These are phyloP conservation scores for Bombycilla garrulus DNA, from an alignment of 2,113 vertebrate species.

Conservation along the genomic window DNA sequence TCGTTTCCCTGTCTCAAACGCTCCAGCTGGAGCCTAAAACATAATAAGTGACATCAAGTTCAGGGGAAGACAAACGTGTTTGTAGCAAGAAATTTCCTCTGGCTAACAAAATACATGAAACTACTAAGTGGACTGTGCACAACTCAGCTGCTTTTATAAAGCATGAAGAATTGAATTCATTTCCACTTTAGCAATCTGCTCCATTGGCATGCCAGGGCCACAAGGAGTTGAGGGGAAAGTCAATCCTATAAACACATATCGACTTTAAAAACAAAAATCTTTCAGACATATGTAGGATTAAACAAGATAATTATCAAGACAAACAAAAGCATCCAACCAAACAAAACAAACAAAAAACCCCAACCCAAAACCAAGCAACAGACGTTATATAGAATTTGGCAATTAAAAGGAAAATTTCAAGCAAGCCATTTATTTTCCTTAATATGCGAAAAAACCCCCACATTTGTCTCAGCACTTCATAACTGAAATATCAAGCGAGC, in stretches of 20 bases:
- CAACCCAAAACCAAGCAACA: too few species aligned
- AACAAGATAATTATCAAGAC: neutral
- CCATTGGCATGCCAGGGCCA: neutral
- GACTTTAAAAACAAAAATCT: neutral
- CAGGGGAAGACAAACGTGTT: neutral
- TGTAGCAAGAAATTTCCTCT: neutral
- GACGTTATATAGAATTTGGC: neutral
- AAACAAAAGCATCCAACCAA: neutral
- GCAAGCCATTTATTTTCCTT: neutral
- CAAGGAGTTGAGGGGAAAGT: neutral
- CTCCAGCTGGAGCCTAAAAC: neutral
- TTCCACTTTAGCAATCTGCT: neutral
- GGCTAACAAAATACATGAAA: neutral
- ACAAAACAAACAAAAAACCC: neutral
- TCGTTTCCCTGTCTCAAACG: neutral
- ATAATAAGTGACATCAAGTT: neutral
- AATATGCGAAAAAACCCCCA: neutral
- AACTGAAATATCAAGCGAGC: neutral
- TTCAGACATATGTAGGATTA: neutral
- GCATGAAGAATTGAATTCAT: neutral
- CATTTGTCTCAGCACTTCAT: neutral
- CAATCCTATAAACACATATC: neutral
- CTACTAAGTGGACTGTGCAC: neutral
- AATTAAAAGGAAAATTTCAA: neutral
- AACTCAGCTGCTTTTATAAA: neutral